Evolutionary conservation across 92 coral and sea anemone species (phyloP), one percentile per base, ranked within the genome.

Genomic region (Desmophyllum pertusum): DNA sequence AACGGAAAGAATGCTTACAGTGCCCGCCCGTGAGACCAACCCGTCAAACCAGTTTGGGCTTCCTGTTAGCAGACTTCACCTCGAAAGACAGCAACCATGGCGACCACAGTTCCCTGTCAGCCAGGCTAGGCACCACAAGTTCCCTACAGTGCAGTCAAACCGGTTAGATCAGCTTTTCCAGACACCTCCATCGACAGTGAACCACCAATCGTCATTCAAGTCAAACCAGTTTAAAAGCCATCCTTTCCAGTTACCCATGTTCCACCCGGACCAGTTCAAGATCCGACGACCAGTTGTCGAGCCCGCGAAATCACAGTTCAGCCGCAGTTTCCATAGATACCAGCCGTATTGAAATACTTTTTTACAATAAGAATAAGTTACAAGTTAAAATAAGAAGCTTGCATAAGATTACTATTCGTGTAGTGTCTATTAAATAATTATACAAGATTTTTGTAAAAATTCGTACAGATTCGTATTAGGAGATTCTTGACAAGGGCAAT

Each of bases 221-320:
- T 23, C 50, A 14, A 21, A 53, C 48, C 69, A 53, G 80, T 39
- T 55, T 6, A 36, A 37, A 50, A 31, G 0, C 62, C 48, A n/a
- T n/a, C n/a, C n/a, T n/a, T n/a, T 21, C 29, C 29, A 53, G 29
- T 23, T 21, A 53, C 62, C 36, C 80, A 37, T 76, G 68, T 14
- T 19, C 30, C 80, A 8, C 50, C 80, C 50, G n/a, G 35, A 53
- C 48, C 69, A 53, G 80, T 39, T 55, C 15, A 36, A 37, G 67
- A 31, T 4, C 62, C 48, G 21, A 15, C 7, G 38, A 53, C 48
- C 4, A 3, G 46, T 53, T 53, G 62, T 50, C 0, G 51, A 55
- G 48, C 48, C 67, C 51, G 11, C 51, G 6, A 36, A 10, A 38
- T 25, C 11, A 38, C 50, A 0, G 31, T 9, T n/a, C 50, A 57